A percentile compares a stretch with the other conserved stretches of the same genome.
phyloP scores from a whole-genome alignment of 2,113 vertebrate genomes.

The Platichthys flesus region DNA sequence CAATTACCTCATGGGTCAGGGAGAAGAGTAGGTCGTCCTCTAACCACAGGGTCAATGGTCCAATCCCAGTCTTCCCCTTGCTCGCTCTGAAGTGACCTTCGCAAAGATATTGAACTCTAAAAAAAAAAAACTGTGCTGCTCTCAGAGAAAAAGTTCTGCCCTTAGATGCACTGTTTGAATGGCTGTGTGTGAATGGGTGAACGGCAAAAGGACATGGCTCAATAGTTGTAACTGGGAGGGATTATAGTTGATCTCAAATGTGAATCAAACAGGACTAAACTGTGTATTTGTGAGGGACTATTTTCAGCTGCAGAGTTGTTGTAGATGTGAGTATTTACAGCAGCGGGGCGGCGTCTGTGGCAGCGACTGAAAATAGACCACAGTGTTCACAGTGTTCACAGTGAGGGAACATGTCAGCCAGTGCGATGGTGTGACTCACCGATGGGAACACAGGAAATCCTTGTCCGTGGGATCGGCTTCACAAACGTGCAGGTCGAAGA shows the following conservation, averaged over 20 bases:
- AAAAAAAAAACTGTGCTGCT: no score
- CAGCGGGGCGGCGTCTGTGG: not conserved
- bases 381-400: not conserved
- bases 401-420: not conserved
- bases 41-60: no score
- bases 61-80: no score
- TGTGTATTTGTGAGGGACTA: not conserved
- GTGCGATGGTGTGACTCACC: not conserved
- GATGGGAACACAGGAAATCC: not conserved
- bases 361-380: not conserved
- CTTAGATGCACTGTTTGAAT: no score
- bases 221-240: no score
- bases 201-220: no score
- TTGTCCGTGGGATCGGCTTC: not conserved
- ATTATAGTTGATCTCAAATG: not conserved
- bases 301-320: not conserved
- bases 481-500: not conserved
- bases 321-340: not conserved
- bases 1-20: not conserved
- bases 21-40: no score
- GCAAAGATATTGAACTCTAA: no score
- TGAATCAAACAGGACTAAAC: not conserved
- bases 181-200: no score
- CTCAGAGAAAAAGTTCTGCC: no score
- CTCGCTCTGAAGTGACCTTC: no score